Conservation (phyloP, 2,113 vertebrate species). For the Peucedramus taeniatus region DNA sequence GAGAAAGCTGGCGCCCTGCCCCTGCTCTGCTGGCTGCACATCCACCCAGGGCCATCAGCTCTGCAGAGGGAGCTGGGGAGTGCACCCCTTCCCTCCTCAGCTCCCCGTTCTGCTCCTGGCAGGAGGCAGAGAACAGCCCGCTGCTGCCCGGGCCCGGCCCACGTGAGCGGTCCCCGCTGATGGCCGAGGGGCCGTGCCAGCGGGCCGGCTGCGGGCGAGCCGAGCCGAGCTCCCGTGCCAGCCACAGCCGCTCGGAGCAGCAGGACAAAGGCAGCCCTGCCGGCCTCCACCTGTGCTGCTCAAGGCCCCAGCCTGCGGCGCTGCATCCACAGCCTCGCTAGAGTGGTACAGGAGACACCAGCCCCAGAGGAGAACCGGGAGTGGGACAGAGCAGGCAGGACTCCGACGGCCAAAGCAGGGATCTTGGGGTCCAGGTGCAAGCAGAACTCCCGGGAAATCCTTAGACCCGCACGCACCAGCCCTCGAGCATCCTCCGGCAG, state of each 20-base stretch:
- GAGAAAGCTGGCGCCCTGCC: neutral
- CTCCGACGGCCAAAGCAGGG: neutral
- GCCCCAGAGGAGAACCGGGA: neutral
- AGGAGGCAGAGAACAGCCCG: neutral
- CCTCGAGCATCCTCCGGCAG: neutral
- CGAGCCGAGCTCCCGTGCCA: neutral
- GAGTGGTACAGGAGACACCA: rapidly evolving
- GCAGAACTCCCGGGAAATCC: neutral
- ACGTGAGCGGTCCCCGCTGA: rapidly evolving
- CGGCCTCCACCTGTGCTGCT: neutral
- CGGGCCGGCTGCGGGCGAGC: neutral
- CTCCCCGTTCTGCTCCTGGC: neutral
- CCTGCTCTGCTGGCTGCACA: neutral
- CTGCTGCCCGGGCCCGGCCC: neutral
- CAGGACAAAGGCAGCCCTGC: neutral
- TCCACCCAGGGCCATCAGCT: neutral
- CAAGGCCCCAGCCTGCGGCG: neutral
- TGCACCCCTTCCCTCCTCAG: neutral
- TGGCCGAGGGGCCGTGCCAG: neutral
- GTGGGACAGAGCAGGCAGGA: neutral
- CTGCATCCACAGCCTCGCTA: neutral
- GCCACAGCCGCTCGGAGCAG: neutral
- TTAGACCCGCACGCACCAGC: neutral
- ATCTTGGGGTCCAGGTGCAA: neutral
- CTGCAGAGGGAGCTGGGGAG: neutral